Evolutionary conservation across 2,797 vertebrate species (phyloP), one percentile per base, ranked within the genome.

Genomic region (Trachurus trachurus): DNA sequence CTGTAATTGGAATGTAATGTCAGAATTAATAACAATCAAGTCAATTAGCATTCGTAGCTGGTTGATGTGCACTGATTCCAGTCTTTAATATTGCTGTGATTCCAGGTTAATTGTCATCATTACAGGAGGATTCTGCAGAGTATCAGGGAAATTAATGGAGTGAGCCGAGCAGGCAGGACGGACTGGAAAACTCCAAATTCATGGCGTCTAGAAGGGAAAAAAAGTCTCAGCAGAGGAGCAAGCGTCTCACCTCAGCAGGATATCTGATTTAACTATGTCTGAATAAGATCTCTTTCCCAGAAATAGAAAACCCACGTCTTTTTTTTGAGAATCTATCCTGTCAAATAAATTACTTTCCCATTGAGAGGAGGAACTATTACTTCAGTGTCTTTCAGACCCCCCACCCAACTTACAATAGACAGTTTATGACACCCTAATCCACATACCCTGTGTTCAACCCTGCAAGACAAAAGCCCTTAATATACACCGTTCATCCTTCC

Each of bases 21-120:
- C 91, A 91, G 87, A 94, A 93, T 92, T 86, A 94, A 94, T 94
- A 93, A 93, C 89, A 92, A 91, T 93, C 88, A 89, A 91, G 90
- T 85, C 90, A 89, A 93, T 94, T 93, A 93, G 89, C 87, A 82
- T 87, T 22, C 19, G 37, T 54, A 34, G 74, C 78, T 15, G 66
- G 76, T 74, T 76, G 84, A 88, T 84, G 81, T 76, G 83, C 82
- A 31, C 78, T n/a, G 86, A 89, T 88, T 90, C 78, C 72, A 81
- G 50, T 72, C 76, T 81, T 64, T 85, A 80, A 86, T 88, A 85
- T 70, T 31, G 52, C 78, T 71, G 76, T 62, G 80, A 92, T 91
- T 92, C 81, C 78, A 72, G 88, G 92, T 89, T 93, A 90, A 91
- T 91, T 88, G 89, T 81, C 75, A 42, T 80, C 88, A 87, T 93